Evolutionary conservation across 2,888 invertebrate genomes (phyloP).

Genomic region (Heteromyza rotundicornis): DNA sequence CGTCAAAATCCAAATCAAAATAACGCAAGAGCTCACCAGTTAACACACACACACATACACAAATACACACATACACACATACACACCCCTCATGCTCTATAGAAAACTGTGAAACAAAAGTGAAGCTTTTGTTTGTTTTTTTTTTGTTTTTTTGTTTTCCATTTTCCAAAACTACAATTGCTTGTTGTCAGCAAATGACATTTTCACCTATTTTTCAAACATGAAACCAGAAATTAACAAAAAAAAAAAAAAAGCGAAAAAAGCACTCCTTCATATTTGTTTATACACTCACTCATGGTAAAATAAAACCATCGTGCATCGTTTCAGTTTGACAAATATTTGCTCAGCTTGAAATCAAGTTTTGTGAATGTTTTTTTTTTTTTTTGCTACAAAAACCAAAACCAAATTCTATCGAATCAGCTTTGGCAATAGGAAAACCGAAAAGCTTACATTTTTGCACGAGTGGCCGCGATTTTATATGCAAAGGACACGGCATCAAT

Average conservation of each 20-base stretch:
- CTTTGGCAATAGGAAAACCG: neutral
- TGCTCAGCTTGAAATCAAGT: slow-evolving; percentile 12
- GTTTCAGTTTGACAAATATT: slow-evolving; percentile 11
- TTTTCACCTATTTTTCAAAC: slow-evolving; percentile 16
- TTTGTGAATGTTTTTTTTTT: too few species aligned
- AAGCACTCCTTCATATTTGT: neutral
- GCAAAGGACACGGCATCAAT: slow-evolving; percentile 14
- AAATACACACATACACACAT: too few species aligned
- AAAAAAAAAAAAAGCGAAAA: too few species aligned
- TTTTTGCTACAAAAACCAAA: too few species aligned
- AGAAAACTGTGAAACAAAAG: neutral
- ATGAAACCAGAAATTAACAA: too few species aligned
- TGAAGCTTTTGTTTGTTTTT: neutral
- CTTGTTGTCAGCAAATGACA: slow-evolving; percentile 15
- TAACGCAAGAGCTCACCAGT: too few species aligned
- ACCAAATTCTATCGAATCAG: neutral
- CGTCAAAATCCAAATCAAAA: too few species aligned
- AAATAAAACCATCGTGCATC: neutral
- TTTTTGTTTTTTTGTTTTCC: slow-evolving; percentile 2
- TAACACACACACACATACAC: too few species aligned
- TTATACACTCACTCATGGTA: neutral
- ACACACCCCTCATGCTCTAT: too few species aligned
- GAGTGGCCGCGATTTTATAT: slow-evolving; percentile 13
- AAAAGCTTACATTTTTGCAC: slow-evolving; percentile 8
- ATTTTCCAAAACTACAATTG: slow-evolving; percentile 3